Conservation (phyloP, 1,140 invertebrate species). For the Charaxes varanes region DNA sequence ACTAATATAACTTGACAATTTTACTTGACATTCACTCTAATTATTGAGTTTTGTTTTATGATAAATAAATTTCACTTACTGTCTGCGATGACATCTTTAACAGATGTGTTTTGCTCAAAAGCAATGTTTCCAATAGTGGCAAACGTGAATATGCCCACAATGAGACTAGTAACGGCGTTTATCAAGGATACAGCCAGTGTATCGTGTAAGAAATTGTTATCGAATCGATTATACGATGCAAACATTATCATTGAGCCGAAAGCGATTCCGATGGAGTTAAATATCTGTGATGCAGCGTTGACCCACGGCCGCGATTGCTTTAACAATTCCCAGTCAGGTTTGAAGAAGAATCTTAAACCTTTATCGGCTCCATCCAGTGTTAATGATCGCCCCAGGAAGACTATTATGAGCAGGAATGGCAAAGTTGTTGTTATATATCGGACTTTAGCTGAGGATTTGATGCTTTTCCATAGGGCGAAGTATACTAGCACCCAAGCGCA, state of each 20-base stretch:
- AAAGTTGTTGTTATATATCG: constrained; percentile 92
- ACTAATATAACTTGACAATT: no score
- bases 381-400: constrained; percentile 85
- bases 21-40: no score
- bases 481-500: constrained; percentile 94
- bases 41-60: no score
- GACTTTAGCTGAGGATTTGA: constrained; percentile 88
- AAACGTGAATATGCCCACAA: constrained; percentile 92
- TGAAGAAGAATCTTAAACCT: constrained; percentile 89
- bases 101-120: constrained; percentile 83
- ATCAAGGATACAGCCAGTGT: constrained; percentile 87
- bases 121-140: constrained; percentile 92
- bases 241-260: constrained; percentile 96
- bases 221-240: constrained; percentile 95
- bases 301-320: constrained; percentile 92
- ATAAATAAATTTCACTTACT: no score
- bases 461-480: constrained; percentile 94
- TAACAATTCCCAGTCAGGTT: constrained; percentile 90
- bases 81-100: constrained; percentile 88
- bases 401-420: constrained; percentile 87
- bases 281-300: constrained; percentile 93
- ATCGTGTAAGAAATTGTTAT: constrained; percentile 91
- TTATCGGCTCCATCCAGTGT: constrained; percentile 87
- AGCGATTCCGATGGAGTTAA: constrained; percentile 93
- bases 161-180: constrained; percentile 87